Evolutionary conservation across 92 coral and sea anemone species (phyloP), one percentile per base, ranked within the genome.

Genomic region (Umimayanthus chanpuru): DNA sequence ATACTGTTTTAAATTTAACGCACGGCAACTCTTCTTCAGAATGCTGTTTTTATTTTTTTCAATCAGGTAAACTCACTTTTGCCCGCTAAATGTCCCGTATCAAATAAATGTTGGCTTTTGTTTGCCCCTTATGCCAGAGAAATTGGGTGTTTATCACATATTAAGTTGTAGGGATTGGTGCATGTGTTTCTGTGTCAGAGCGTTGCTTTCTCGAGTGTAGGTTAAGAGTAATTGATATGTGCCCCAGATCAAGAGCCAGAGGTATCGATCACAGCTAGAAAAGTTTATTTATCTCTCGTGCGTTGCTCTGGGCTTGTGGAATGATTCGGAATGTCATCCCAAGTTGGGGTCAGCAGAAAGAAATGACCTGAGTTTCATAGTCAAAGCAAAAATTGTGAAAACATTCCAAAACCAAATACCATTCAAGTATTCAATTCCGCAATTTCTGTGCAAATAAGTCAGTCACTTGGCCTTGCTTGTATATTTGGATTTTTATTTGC

Each of bases 101-200:
- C 86, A 23, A 81, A 38, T 64, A 28, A 16, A 68, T 68, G 43
- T 14, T 38, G 50, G 43, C 61, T 47, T 72, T 43, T 83, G 47
- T 28, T 83, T 25, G 78, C 67, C 40, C 70, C 44, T 83, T 70
- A 44, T 83, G 25, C 87, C 14, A 25, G 43, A 44, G 73, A 83
- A 83, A 83, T 70, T 70, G 28, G 55, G 44, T 81, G 85, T 81
- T 81, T 81, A 40, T 21, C 78, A 44, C 76, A 28, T 15, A 41
- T 83, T 68, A 83, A 83, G 78, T 70, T 68, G 28, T 70, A 70
- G 68, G 87, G 78, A 21, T 83, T 47, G 76, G 87, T 70, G 87
- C 68, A 49, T 67, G 87, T 67, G 26, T 83, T 83, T 25, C n/a
- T 7, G 43, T 83, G 65, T 83, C 78, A 47, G 32, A 32, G 44